A percentile compares a stretch with the other conserved stretches of the same genome.
These are phyloP conservation scores for Catocala sponsa DNA, from an alignment of 2,888 invertebrate genomes.

Conservation along the genomic window DNA sequence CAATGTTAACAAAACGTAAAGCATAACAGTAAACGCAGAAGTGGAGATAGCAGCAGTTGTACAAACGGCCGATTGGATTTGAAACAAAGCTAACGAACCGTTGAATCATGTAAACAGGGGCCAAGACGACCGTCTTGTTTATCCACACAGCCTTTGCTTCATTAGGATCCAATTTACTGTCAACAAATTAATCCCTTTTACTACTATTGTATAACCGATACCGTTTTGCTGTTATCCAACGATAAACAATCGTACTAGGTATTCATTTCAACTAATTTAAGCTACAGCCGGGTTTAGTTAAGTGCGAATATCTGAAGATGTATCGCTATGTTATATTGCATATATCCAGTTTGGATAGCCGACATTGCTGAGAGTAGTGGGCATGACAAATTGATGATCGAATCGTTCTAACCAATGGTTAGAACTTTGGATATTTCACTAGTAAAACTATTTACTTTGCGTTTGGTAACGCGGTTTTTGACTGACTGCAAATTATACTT, in stretches of 20 bases:
- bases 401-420: no score
- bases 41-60: conserved; percentile 45
- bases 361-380: no score
- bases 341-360: no score
- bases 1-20: conserved; percentile 12
- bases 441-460: no score
- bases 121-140: conserved; percentile 87
- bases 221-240: conserved; percentile 47
- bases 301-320: conserved; percentile 18
- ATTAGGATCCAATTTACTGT: conserved; percentile 88
- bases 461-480: no score
- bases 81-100: conserved; percentile 88
- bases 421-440: no score
- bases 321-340: conserved; percentile 9
- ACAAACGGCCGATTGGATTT: conserved; percentile 76
- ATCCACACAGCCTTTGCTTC: conserved; percentile 87
- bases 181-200: conserved; percentile 85
- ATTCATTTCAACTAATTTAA: conserved; percentile 42
- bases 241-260: conserved; percentile 41
- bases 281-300: conserved; percentile 16
- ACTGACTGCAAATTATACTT: no score
- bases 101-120: conserved; percentile 85
- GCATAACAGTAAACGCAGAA: conserved; percentile 38
- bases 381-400: no score
- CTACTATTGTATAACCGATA: conserved; percentile 65